Percentiles rank a stretch among this genome's conserved stretches.
These are phyloP conservation scores for Ahaetulla prasina DNA, from an alignment of 2,113 vertebrate species.

Conservation along the genomic window DNA sequence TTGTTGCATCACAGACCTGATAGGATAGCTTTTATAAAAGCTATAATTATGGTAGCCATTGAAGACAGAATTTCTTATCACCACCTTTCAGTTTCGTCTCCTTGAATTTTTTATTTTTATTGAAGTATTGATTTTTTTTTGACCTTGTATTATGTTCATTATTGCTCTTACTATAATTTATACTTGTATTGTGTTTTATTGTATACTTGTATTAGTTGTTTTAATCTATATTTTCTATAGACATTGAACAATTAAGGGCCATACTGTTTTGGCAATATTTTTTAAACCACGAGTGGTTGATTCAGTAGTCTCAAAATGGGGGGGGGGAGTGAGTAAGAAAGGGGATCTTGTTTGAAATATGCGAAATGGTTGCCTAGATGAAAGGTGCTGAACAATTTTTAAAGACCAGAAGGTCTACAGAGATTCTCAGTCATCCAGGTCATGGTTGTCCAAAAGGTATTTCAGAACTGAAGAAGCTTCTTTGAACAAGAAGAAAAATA, in stretches of 20 bases:
- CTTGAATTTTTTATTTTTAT: not conserved
- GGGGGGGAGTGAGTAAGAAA: not conserved
- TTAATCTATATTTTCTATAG: not conserved
- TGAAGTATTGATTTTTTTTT: not conserved
- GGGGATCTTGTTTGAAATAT: too few relatives aligned
- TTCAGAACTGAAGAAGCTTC: too few relatives aligned
- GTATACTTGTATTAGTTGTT: not conserved
- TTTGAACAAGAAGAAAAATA: too few relatives aligned
- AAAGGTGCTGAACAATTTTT: not conserved
- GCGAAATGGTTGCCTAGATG: not conserved
- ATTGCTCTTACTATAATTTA: not conserved
- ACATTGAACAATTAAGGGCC: not conserved
- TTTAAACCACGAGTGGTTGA: not conserved
- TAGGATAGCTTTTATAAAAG: not conserved
- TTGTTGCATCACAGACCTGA: not conserved
- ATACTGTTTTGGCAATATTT: not conserved
- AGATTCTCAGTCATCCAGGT: too few relatives aligned
- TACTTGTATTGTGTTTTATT: not conserved
- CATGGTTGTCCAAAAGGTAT: too few relatives aligned
- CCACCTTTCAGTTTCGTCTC: not conserved
- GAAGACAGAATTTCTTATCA: not conserved
- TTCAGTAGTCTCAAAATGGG: not conserved
- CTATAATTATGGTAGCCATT: too few relatives aligned
- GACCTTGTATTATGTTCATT: not conserved
- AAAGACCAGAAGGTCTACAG: not conserved